Conservation (phyloP, 2,113 vertebrate genomes). For the Nymphicus hollandicus region DNA sequence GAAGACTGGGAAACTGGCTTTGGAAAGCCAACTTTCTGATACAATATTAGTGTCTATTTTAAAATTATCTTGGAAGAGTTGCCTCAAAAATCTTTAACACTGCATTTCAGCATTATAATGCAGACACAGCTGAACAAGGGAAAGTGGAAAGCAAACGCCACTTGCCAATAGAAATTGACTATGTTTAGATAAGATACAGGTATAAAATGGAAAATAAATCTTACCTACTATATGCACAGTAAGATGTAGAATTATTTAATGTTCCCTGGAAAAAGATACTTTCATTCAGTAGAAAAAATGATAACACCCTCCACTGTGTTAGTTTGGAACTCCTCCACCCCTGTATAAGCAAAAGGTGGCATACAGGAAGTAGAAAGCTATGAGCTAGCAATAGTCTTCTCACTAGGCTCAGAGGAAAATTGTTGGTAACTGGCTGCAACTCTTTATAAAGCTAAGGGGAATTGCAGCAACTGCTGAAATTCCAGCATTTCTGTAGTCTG, state of each 20-base stretch:
- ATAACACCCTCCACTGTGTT: neutral
- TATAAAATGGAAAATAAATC: conserved; percentile 11
- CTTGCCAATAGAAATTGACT: neutral
- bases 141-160: neutral
- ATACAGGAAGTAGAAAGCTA: neutral
- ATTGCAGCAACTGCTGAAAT: neutral
- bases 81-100: neutral
- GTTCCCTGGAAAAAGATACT: neutral
- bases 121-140: neutral
- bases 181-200: neutral
- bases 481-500: neutral
- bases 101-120: neutral
- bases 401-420: neutral
- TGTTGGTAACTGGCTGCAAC: neutral
- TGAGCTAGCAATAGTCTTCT: neutral
- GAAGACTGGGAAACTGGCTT: neutral
- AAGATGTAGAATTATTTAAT: neutral
- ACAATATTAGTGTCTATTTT: neutral
- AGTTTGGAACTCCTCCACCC: neutral
- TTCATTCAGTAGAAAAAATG: neutral
- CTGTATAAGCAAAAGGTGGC: neutral
- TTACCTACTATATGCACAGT: neutral
- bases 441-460: neutral
- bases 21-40: neutral
- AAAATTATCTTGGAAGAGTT: neutral